Percentiles rank a stretch among this genome's conserved stretches.
Evolutionary conservation across 2,888 invertebrate species (phyloP).

Genomic region (Maniola hyperantus): DNA sequence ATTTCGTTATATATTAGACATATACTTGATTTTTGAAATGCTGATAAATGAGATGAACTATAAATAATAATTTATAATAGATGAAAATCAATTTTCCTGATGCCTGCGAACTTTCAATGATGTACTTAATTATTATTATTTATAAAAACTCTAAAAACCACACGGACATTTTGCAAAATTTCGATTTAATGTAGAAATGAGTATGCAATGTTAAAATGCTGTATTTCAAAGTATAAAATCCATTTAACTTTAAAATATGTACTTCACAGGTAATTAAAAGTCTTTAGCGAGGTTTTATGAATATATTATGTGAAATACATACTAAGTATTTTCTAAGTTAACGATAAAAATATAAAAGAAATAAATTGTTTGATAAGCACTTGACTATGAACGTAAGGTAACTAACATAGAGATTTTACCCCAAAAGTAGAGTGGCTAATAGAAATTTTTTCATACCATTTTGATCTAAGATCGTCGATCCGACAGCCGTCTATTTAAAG

Average conservation of each 20-base stretch:
- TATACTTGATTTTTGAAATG: too few species aligned
- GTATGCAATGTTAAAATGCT: background rate
- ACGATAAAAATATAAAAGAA: conserved; percentile 4
- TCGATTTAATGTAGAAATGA: background rate
- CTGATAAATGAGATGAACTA: too few species aligned
- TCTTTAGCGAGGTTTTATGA: background rate
- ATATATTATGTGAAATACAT: background rate
- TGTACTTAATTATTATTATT: too few species aligned
- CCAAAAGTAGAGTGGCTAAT: background rate
- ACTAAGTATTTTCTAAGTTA: background rate
- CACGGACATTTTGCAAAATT: too few species aligned
- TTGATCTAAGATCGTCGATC: too few species aligned
- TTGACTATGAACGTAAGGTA: background rate
- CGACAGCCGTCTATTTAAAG: too few species aligned
- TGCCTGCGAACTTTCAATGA: too few species aligned
- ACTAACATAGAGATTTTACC: background rate
- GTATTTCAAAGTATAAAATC: background rate
- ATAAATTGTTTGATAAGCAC: background rate
- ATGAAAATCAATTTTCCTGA: too few species aligned
- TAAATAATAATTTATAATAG: too few species aligned
- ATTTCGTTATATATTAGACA: too few species aligned
- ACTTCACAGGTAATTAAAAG: background rate
- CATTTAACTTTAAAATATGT: background rate
- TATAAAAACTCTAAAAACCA: too few species aligned
- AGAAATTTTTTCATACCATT: background rate